phyloP scores from a whole-genome alignment of 2,888 invertebrate genomes.

The Trachelus iudaicus region DNA sequence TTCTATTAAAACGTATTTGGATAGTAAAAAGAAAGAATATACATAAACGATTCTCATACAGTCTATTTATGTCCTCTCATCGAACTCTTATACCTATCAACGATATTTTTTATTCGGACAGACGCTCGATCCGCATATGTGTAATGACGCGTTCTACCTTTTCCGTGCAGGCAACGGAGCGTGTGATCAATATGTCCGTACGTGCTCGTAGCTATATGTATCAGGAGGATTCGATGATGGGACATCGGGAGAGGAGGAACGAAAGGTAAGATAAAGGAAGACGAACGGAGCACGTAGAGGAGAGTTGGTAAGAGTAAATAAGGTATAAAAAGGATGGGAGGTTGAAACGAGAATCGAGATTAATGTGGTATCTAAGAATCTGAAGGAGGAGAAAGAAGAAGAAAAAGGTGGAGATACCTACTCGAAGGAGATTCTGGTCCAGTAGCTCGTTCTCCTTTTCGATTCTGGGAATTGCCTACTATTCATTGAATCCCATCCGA shows the following conservation, averaged over 20 bases:
- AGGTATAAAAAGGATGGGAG: neutral
- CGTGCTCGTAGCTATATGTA: constrained; percentile 8
- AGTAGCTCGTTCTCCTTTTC: neutral
- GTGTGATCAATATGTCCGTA: constrained; percentile 33
- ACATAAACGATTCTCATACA: neutral
- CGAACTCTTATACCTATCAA: neutral
- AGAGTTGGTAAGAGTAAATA: neutral
- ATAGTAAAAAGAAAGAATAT: neutral
- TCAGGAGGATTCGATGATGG: constrained; percentile 2
- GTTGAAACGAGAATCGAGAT: constrained; percentile 10
- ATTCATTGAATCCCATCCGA: neutral
- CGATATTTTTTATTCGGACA: neutral
- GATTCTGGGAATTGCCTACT: neutral
- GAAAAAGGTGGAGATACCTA: neutral
- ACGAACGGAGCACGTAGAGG: neutral
- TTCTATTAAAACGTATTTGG: neutral
- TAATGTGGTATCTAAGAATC: constrained; percentile 9
- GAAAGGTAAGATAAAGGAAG: neutral
- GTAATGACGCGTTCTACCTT: constrained; percentile 16
- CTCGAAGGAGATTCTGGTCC: neutral
- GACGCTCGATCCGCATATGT: neutral
- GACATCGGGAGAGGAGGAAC: neutral
- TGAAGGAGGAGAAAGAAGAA: neutral
- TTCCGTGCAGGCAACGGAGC: constrained; percentile 24
- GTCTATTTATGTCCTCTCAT: neutral